phyloP scores from a whole-genome alignment of 2,888 invertebrate species.

The Xylota sylvarum region DNA sequence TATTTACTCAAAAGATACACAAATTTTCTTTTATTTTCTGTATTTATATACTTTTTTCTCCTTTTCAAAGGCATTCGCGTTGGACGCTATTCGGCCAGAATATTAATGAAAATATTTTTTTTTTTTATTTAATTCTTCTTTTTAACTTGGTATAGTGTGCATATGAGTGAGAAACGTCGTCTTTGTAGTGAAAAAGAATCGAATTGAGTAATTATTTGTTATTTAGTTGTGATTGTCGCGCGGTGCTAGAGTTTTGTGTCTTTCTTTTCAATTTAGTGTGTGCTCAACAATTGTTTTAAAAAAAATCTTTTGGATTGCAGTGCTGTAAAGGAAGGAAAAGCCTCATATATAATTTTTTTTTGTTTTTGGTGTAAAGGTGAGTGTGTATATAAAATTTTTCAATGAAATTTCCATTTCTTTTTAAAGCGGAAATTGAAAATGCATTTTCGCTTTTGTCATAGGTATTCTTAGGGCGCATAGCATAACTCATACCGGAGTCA shows the following conservation, averaged over 20 bases:
- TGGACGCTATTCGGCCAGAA: constrained; percentile 67
- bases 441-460: constrained; percentile 67
- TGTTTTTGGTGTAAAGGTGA: constrained; percentile 50
- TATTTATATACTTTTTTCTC: constrained; percentile 59
- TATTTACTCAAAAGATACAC: constrained; percentile 64
- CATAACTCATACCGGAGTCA: constrained; percentile 50
- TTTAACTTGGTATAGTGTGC: constrained; percentile 42
- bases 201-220: constrained; percentile 72
- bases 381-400: constrained; percentile 26
- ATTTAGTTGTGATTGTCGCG: constrained; percentile 65
- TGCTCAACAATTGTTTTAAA: constrained; percentile 17
- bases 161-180: constrained; percentile 63
- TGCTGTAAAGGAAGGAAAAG: constrained; percentile 34
- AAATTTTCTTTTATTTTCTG: constrained; percentile 65
- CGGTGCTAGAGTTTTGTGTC: constrained; percentile 41
- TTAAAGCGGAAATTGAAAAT: constrained; percentile 50
- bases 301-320: constrained; percentile 53
- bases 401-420: constrained; percentile 61
- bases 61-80: constrained; percentile 71
- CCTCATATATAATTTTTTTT: constrained; percentile 4
- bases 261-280: constrained; percentile 7
- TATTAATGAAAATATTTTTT: constrained; percentile 63
- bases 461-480: constrained; percentile 20
- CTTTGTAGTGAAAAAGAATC: constrained; percentile 44
- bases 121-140: constrained; percentile 24